These are phyloP conservation scores for human (Homo sapiens) DNA, from an alignment of 2,113 vertebrate species.

Conservation along the genomic window DNA sequence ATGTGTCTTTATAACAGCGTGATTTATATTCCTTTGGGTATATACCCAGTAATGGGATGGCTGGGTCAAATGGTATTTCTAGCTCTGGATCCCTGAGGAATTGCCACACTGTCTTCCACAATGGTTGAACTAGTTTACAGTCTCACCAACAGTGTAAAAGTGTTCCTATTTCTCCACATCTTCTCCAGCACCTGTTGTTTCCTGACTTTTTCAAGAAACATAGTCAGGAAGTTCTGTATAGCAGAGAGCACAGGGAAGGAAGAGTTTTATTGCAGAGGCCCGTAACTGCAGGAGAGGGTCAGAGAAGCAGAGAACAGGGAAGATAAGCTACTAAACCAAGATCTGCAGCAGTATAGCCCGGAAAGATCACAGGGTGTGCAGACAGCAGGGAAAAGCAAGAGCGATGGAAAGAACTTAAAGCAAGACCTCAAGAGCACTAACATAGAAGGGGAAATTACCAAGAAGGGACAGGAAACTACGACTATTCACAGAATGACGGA, in stretches of 20 bases:
- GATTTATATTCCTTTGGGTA: too few species aligned
- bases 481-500: not conserved
- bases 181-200: too few species aligned
- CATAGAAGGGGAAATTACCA: not conserved
- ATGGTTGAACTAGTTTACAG: too few species aligned
- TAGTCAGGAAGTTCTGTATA: not conserved
- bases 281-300: not conserved
- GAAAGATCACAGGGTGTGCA: not conserved
- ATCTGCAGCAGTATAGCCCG: fast-evolving
- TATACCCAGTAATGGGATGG: too few species aligned
- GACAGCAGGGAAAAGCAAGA: not conserved
- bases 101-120: too few species aligned
- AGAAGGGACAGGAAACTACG: not conserved
- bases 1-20: too few species aligned
- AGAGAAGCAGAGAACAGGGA: not conserved
- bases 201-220: not conserved
- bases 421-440: not conserved
- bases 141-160: too few species aligned
- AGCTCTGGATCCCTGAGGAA: too few species aligned
- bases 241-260: not conserved
- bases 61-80: too few species aligned
- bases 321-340: not conserved
- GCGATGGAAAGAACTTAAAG: not conserved
- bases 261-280: not conserved
- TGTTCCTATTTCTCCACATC: too few species aligned